Percentiles rank a stretch among this genome's conserved stretches.
phyloP scores from a whole-genome alignment of 2,113 vertebrate species.

The Felis chaus region DNA sequence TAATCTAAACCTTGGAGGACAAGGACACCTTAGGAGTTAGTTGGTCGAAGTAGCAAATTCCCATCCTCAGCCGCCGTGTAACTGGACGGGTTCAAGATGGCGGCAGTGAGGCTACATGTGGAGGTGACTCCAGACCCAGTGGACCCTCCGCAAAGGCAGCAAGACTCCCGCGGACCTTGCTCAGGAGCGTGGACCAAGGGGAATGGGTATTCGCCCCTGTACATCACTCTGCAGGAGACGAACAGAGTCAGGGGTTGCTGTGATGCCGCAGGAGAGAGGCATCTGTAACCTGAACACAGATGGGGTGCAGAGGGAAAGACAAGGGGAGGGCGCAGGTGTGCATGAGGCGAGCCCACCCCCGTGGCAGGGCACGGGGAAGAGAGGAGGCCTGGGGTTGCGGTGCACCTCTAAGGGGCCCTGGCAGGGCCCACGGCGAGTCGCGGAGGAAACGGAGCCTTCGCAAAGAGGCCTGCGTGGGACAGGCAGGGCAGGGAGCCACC shows the following conservation, averaged over 20 bases:
- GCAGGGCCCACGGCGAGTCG: not conserved
- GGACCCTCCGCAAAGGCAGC: accelerated
- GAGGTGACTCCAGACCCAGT: accelerated
- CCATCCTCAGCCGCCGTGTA: too few relatives aligned
- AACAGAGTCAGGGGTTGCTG: too few relatives aligned
- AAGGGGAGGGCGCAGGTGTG: accelerated
- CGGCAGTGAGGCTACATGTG: accelerated
- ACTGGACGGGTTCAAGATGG: accelerated
- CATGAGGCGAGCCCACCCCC: not conserved
- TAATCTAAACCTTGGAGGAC: not conserved
- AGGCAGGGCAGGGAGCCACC: accelerated
- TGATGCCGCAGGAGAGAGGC: accelerated
- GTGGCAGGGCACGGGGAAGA: accelerated
- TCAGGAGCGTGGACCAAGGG: too few relatives aligned
- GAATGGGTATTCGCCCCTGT: accelerated
- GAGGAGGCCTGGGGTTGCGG: accelerated
- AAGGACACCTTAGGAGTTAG: accelerated
- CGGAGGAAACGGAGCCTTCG: not conserved
- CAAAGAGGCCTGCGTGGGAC: accelerated
- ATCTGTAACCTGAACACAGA: not conserved
- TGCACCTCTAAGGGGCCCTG: not conserved
- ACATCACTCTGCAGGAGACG: accelerated
- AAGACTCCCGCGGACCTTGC: accelerated
- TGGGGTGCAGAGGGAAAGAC: accelerated
- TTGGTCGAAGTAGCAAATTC: too few relatives aligned